Percentiles rank a stretch among this genome's conserved stretches.
These are phyloP conservation scores for Halcyon chelicuti DNA, from an alignment of 2,797 vertebrate species.

Conservation along the genomic window DNA sequence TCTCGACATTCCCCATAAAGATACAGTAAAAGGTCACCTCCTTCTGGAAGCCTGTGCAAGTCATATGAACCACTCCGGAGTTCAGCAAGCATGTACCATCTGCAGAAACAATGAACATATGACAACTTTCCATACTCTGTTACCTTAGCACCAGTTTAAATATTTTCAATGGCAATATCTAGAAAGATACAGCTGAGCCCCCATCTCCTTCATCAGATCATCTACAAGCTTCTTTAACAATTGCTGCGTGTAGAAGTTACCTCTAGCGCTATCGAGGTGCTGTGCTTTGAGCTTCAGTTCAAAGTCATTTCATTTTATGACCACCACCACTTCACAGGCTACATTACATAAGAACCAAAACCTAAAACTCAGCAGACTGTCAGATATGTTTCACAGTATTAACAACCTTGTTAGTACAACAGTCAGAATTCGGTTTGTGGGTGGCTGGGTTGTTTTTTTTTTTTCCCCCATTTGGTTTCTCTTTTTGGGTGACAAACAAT, in stretches of 20 bases:
- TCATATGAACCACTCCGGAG: constrained; percentile 90
- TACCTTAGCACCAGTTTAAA: accelerated
- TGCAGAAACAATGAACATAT: constrained; percentile 57
- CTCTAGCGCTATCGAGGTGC: not conserved
- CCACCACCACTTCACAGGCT: not conserved
- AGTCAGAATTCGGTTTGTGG: too few species aligned
- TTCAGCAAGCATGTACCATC: constrained; percentile 92
- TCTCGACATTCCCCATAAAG: not conserved
- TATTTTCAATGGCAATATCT: not conserved
- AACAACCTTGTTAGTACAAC: not conserved
- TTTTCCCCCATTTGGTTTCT: not conserved
- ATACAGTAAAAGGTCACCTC: constrained; percentile 81
- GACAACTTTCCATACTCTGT: not conserved
- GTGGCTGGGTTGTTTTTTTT: accelerated
- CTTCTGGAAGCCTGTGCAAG: constrained; percentile 94
- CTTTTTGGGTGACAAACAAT: not conserved
- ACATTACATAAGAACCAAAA: not conserved
- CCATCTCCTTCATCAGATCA: not conserved
- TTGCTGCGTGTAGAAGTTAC: too few species aligned
- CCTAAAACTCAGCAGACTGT: not conserved
- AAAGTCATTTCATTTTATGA: not conserved
- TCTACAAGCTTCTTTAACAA: not conserved
- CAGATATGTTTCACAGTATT: not conserved
- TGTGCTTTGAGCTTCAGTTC: not conserved
- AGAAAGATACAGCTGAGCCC: not conserved